These are phyloP conservation scores for Epinephelus malabaricus DNA, from an alignment of 2,797 vertebrate species.

Conservation along the genomic window DNA sequence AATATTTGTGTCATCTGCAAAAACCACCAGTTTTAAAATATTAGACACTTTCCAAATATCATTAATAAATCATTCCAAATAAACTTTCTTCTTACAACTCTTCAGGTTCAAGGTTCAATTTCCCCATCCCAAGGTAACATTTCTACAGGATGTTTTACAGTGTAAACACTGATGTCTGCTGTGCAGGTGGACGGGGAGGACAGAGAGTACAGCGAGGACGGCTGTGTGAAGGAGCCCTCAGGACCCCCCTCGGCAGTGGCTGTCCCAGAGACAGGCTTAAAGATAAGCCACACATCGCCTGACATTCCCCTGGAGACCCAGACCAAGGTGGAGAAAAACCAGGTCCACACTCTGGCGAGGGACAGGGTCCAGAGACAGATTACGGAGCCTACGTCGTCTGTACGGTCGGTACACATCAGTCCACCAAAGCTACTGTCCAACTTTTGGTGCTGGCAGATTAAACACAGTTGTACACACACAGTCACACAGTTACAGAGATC, in stretches of 20 bases:
- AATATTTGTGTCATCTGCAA: too few relatives aligned
- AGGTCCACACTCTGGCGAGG: conserved; percentile 86
- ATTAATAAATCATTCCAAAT: too few relatives aligned
- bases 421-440: conserved; percentile 3
- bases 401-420: conserved; percentile 86
- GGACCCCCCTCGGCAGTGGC: conserved; percentile 59
- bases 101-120: background rate
- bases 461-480: background rate
- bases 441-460: conserved; percentile 17
- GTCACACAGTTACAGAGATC: background rate
- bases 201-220: conserved; percentile 92
- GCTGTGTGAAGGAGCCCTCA: conserved; percentile 88
- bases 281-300: conserved; percentile 98
- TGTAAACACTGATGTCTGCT: conserved; percentile 9
- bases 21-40: too few relatives aligned
- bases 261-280: conserved; percentile 92
- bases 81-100: too few relatives aligned
- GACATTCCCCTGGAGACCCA: conserved; percentile 94
- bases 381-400: conserved; percentile 94
- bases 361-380: conserved; percentile 93
- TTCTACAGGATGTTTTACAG: background rate
- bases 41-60: too few relatives aligned
- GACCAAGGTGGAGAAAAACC: conserved; percentile 89
- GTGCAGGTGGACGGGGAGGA: conserved; percentile 89
- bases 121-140: background rate